Evolutionary conservation across 1,140 invertebrate genomes (phyloP), one percentile per base, ranked within the genome.

Genomic region (Pogonomyrmex barbatus): DNA sequence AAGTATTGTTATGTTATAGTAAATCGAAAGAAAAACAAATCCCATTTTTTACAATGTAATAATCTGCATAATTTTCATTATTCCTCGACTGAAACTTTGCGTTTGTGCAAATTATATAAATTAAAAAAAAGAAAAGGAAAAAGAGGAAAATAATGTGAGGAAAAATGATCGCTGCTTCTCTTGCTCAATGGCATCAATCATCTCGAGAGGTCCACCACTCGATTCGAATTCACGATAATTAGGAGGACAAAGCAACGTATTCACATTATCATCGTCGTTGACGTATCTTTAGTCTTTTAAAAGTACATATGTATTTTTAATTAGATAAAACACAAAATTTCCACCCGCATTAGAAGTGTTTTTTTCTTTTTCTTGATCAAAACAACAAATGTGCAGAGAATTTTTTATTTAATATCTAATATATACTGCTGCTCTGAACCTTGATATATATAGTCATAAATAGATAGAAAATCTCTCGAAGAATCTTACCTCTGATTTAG

Each of bases 301-400:
- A 50, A 58, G 58, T 10, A 17, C 24, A 24, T 24, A 24, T 24
- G 24, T 24, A 24, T 24, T 24, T 24, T 24, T 24, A 24, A 24
- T 24, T 24, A 24, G 24, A 33, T 1, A 82, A 60, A 77, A 88
- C 50, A 56, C 70, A 62, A 86, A 60, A 60, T 14, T 89, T 77
- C 45, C 33, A 52, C 58, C 86, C 50, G 78, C 54, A 60, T 70
- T 88, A 88, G 90, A 86, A 91, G 90, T 91, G 90, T 68, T 88
- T 73, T 67, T 76, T 71, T 68, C 56, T 42, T 8, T 47, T n/a
- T 50, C n/a, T 60, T 73, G 1, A 78, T 79, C 30, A 30, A 82
- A 71, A 9, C 39, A 39, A 45, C 24, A 45, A 17, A 3, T 56
- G 36, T 42, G 30, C 65, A 33, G 52, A 24, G 24, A 70, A 36